Evolutionary conservation across 2,113 vertebrate genomes (phyloP).

Genomic region (Ptilorrhoa leucosticta): DNA sequence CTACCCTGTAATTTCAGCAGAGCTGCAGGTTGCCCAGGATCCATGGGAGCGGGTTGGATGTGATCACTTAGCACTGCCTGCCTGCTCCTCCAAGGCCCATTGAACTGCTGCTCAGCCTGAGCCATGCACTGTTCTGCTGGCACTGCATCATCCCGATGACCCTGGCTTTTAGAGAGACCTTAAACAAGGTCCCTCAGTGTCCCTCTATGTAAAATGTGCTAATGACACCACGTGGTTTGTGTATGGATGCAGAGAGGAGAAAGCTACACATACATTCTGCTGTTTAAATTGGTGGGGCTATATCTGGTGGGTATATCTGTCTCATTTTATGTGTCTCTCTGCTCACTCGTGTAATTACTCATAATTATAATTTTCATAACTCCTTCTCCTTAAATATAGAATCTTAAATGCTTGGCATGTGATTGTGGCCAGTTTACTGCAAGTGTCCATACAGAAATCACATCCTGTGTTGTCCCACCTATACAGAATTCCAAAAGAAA

Average conservation of each 20-base stretch:
- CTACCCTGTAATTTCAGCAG: not conserved
- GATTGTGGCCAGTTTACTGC: not conserved
- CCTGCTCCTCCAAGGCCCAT: not conserved
- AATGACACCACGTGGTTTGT: not conserved
- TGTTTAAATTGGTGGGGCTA: not conserved
- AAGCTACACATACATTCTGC: not conserved
- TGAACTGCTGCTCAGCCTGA: not conserved
- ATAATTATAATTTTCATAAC: not conserved
- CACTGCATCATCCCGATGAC: not conserved
- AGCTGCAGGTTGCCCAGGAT: not conserved
- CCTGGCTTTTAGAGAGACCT: not conserved
- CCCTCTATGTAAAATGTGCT: not conserved
- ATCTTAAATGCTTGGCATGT: not conserved
- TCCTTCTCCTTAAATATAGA: not conserved
- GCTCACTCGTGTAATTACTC: not conserved
- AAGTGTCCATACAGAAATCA: not conserved
- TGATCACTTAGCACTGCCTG: not conserved
- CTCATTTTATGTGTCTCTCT: not conserved
- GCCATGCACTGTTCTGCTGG: not conserved
- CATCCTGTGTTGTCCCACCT: not conserved
- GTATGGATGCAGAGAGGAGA: not conserved
- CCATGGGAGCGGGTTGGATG: not conserved
- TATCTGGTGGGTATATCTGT: not conserved
- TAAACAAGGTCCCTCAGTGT: not conserved
- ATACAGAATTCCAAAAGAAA: not conserved